A percentile compares a stretch with the other conserved stretches of the same genome.
phyloP scores from a whole-genome alignment of 2,113 vertebrate genomes.

The Thalassoma bifasciatum region DNA sequence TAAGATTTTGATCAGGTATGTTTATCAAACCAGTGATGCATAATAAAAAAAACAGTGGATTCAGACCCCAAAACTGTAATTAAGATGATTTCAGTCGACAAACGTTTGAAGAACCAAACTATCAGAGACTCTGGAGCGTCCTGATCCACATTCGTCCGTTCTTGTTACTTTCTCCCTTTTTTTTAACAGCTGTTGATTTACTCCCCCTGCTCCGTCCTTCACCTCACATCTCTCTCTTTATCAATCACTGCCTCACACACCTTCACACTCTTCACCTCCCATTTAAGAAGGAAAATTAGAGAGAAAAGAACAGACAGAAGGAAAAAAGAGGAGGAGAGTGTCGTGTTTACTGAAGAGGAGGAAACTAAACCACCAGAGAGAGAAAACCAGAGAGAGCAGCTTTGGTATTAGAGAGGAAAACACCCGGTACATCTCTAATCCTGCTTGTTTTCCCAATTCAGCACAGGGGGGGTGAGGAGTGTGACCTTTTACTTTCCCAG shows the following conservation, averaged over 20 bases:
- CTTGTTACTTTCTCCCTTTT: neutral
- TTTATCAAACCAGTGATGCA: too few species aligned
- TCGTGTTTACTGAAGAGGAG: too few species aligned
- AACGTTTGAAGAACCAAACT: too few species aligned
- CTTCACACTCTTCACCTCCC: neutral
- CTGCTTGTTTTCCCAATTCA: slow-evolving; percentile 23
- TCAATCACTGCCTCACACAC: slow-evolving; percentile 44
- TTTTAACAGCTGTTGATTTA: neutral
- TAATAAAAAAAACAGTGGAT: too few species aligned
- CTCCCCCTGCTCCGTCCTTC: slow-evolving; percentile 5
- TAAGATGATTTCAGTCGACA: neutral
- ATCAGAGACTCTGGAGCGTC: neutral
- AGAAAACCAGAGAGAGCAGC: slow-evolving; percentile 8
- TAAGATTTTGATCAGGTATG: too few species aligned
- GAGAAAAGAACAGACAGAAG: slow-evolving; percentile 11
- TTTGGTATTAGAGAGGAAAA: neutral
- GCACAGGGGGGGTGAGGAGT: slow-evolving; percentile 5
- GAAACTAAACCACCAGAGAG: neutral
- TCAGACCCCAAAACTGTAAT: too few species aligned
- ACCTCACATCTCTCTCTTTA: slow-evolving; percentile 20
- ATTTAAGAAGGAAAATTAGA: slow-evolving; percentile 15
- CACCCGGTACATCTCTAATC: slow-evolving; percentile 22
- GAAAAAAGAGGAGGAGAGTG: neutral
- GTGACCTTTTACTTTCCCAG: slow-evolving; percentile 39
- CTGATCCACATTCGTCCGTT: neutral